These are phyloP conservation scores for Exaiptasia diaphana DNA, from an alignment of 64 coral and sea anemone genomes.

Conservation along the genomic window DNA sequence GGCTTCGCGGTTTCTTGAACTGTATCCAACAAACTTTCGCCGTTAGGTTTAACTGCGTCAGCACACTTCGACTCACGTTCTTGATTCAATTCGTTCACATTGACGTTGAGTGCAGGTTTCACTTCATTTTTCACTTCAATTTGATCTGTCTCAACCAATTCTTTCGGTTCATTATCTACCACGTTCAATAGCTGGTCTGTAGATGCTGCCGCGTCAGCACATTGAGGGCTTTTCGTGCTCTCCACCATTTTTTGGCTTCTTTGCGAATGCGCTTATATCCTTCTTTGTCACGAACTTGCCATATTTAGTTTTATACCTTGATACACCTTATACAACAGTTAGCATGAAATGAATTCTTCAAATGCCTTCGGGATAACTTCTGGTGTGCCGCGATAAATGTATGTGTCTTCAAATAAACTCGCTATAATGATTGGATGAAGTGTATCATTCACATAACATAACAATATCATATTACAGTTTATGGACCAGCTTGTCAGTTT, in stretches of 20 bases:
- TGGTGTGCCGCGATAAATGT: too few species aligned
- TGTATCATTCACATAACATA: too few species aligned
- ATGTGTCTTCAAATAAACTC: too few species aligned
- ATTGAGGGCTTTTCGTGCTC: background rate
- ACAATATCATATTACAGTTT: background rate
- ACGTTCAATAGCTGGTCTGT: background rate
- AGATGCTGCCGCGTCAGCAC: background rate
- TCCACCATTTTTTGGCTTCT: conserved; percentile 38
- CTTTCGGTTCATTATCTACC: background rate
- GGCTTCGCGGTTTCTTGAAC: background rate
- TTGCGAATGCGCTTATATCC: conserved; percentile 16
- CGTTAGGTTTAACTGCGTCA: background rate
- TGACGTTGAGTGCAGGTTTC: background rate
- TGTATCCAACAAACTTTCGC: background rate
- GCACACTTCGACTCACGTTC: background rate
- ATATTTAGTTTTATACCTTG: background rate
- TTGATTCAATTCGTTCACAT: background rate
- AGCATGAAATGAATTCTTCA: too few species aligned
- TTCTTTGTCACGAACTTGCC: conserved; percentile 17
- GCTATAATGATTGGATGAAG: too few species aligned
- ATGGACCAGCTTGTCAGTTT: background rate
- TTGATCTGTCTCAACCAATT: background rate
- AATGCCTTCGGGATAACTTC: too few species aligned
- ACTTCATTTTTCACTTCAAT: background rate
- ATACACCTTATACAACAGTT: background rate